Conservation (phyloP, 2,113 vertebrate species). For the Ammodytes dubius region DNA sequence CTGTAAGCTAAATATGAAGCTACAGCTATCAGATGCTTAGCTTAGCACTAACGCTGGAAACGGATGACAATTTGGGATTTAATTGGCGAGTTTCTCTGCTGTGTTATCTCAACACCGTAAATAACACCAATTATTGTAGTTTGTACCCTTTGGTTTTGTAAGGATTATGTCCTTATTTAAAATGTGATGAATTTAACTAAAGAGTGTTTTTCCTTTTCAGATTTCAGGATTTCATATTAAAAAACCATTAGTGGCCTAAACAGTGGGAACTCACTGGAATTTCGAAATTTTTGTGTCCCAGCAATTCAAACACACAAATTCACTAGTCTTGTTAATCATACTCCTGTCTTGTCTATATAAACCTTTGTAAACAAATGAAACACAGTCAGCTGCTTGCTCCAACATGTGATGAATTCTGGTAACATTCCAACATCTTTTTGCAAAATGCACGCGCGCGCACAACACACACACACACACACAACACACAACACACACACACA, state of each 20-base stretch:
- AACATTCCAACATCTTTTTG: conserved; percentile 14
- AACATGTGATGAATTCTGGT: conserved; percentile 10
- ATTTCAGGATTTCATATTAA: neutral
- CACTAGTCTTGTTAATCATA: too few relatives aligned
- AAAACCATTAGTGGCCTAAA: neutral
- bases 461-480: conserved; percentile 1
- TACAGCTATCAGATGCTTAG: too few relatives aligned
- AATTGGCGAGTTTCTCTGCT: too few relatives aligned
- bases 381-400: neutral
- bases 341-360: too few relatives aligned
- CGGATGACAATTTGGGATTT: too few relatives aligned
- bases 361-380: conserved; percentile 39
- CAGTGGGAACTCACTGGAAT: neutral
- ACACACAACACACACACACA: neutral
- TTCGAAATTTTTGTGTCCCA: conserved; percentile 10
- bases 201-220: neutral
- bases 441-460: too few relatives aligned
- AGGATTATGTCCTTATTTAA: neutral
- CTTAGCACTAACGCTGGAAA: too few relatives aligned
- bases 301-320: conserved; percentile 15
- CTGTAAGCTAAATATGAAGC: too few relatives aligned
- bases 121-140: too few relatives aligned
- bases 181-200: too few relatives aligned
- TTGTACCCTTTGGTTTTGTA: neutral
- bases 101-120: too few relatives aligned